Conservation (phyloP, 1,140 invertebrate species). For the Drosophila ananassae region DNA sequence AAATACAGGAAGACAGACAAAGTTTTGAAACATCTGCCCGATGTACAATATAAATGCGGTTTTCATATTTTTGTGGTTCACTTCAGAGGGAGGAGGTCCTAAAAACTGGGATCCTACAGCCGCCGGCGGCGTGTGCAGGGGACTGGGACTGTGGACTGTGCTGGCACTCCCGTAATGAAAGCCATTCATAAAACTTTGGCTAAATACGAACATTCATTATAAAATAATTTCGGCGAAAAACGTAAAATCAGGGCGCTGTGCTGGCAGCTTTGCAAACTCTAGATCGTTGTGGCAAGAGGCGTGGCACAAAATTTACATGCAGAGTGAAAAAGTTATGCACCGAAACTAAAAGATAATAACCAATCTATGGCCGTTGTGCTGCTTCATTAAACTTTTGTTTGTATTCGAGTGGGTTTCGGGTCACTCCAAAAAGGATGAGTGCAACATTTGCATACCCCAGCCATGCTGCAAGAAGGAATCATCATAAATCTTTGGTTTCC, state of each 20-base stretch:
- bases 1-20: conserved; percentile 54
- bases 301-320: conserved; percentile 69
- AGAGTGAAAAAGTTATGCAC: conserved; percentile 79
- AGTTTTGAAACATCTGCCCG: conserved; percentile 75
- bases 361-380: conserved; percentile 54
- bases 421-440: conserved; percentile 27
- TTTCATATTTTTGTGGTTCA: conserved; percentile 82
- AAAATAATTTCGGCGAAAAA: conserved; percentile 72
- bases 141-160: neutral
- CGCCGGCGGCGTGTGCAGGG: neutral
- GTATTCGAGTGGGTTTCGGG: conserved; percentile 28
- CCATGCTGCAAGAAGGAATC: conserved; percentile 54
- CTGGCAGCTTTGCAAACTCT: conserved; percentile 5
- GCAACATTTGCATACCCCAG: conserved; percentile 32
- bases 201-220: conserved; percentile 82
- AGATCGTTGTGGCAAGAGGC: neutral
- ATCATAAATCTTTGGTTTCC: conserved; percentile 64
- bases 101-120: conserved; percentile 25
- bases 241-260: conserved; percentile 29
- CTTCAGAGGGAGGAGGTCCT: conserved; percentile 52
- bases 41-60: conserved; percentile 81
- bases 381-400: conserved; percentile 73
- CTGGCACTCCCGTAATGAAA: conserved; percentile 65
- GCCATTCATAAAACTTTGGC: conserved; percentile 82
- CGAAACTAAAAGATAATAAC: conserved; percentile 78